phyloP scores from a whole-genome alignment of 2,888 invertebrate species.

The Brachylomia viminalis region DNA sequence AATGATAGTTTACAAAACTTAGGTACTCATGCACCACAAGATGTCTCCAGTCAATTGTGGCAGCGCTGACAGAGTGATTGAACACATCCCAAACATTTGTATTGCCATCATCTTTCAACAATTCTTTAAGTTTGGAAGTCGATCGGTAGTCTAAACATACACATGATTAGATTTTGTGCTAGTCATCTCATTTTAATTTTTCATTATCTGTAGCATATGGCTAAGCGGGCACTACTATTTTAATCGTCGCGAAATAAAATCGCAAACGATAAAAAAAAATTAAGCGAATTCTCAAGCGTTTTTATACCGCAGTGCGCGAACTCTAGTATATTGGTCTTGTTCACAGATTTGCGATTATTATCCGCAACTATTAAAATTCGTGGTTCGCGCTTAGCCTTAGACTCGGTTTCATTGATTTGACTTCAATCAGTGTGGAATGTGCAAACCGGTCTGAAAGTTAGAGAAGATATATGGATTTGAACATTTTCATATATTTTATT shows the following conservation, averaged over 20 bases:
- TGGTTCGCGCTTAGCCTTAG: no score
- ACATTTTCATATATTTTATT: not conserved
- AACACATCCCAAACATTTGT: conserved; percentile 41
- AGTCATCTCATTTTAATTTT: not conserved
- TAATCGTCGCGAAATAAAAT: no score
- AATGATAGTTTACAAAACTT: conserved; percentile 56
- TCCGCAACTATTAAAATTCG: no score
- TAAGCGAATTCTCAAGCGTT: no score
- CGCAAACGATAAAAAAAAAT: no score
- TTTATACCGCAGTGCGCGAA: no score
- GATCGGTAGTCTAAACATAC: conserved; percentile 22
- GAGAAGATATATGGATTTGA: not conserved
- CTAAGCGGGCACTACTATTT: no score
- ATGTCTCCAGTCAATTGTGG: conserved; percentile 12
- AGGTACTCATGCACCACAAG: conserved; percentile 14
- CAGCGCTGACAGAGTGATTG: conserved; percentile 42
- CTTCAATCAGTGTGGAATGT: not conserved
- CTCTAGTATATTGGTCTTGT: no score
- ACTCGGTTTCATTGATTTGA: not conserved
- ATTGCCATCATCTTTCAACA: conserved; percentile 14
- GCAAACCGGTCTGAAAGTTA: no score
- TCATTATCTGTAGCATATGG: no score
- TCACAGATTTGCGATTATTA: no score
- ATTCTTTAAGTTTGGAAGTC: not conserved
- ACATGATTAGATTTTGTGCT: not conserved